Percentiles rank a stretch among this genome's conserved stretches.
Evolutionary conservation across 2,113 vertebrate species (phyloP).

Genomic region (Regulus satrapa): DNA sequence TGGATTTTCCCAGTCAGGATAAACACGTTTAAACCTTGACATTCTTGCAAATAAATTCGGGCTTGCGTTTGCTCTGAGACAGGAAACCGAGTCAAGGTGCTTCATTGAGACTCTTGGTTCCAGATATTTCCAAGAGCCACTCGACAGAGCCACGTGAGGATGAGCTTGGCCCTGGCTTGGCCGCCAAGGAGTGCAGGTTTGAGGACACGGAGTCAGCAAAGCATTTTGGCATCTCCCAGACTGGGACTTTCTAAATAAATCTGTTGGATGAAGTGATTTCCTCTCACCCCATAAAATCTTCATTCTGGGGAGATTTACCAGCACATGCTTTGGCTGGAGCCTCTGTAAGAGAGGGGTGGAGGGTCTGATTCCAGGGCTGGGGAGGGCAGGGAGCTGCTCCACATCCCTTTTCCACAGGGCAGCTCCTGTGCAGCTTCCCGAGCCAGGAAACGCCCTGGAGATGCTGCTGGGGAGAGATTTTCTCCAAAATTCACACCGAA

Average conservation of each 20-base stretch:
- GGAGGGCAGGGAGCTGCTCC: background rate
- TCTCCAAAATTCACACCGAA: fast-evolving
- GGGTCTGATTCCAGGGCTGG: background rate
- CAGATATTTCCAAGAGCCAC: background rate
- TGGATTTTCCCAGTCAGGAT: background rate
- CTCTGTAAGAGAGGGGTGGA: background rate
- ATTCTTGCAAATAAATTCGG: fast-evolving
- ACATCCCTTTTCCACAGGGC: background rate
- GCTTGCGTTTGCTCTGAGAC: background rate
- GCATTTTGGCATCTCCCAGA: background rate
- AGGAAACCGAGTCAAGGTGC: background rate
- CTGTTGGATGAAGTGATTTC: background rate
- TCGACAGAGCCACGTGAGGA: fast-evolving
- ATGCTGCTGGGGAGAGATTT: background rate
- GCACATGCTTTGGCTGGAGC: background rate
- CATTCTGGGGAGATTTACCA: background rate
- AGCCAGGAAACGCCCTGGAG: background rate
- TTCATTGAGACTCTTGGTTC: background rate
- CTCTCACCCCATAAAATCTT: background rate
- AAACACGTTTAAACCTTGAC: background rate
- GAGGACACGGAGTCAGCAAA: background rate
- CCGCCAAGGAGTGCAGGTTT: background rate
- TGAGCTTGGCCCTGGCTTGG: background rate
- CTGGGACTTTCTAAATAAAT: background rate
- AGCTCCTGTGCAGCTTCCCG: background rate